Evolutionary conservation across 2,113 vertebrate genomes (phyloP), one percentile per base, ranked within the genome.

Genomic region (Megalops atlanticus): DNA sequence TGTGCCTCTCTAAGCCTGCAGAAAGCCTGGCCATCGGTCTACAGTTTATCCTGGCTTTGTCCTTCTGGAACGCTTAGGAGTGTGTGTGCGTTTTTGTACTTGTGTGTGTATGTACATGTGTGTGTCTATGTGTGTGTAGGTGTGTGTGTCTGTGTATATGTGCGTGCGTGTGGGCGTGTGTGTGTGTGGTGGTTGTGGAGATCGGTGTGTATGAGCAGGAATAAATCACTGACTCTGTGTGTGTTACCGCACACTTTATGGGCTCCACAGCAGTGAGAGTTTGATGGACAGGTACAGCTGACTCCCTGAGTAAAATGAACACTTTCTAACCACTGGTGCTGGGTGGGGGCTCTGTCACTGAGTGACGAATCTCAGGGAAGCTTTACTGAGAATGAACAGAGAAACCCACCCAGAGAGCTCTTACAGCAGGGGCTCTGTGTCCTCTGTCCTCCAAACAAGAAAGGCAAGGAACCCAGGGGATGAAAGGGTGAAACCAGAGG

Each of bases 271-370:
- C 33, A 47, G 39, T 77, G 49, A 76, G 47, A 64, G 69, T 74
- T 24, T 87, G 83, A 70, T 79, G 78, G 78, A 81, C 79, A 82
- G 84, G 80, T 49, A 79, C 38, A 81, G 75, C 41, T 78, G 54
- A 15, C 24, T 31, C 27, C 58, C 16, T 43, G 33, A 38, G 33
- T 38, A 15, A 71, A 35, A 71, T 71, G 35, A 71, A 15, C 36
- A 71, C 36, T 38, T 71, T 31, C 2, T 64, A 64, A 64, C 31
- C n/a, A 10, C 58, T 64, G 11, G 11, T 64, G n/a, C 24, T 64
- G 58, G 11, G 31, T 27, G 58, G 24, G 11, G 58, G 58, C 1
- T n/a, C 1, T 15, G n/a, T 11, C 58, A 64, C 8, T 6, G 31
- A 31, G 58, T 27, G 58, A n/a, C 7, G 11, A n/a, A n/a, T 64